A percentile compares a stretch with the other conserved stretches of the same genome.
Conservation (phyloP, 1,140 invertebrate species). For the Lordiphosa mommai region DNA sequence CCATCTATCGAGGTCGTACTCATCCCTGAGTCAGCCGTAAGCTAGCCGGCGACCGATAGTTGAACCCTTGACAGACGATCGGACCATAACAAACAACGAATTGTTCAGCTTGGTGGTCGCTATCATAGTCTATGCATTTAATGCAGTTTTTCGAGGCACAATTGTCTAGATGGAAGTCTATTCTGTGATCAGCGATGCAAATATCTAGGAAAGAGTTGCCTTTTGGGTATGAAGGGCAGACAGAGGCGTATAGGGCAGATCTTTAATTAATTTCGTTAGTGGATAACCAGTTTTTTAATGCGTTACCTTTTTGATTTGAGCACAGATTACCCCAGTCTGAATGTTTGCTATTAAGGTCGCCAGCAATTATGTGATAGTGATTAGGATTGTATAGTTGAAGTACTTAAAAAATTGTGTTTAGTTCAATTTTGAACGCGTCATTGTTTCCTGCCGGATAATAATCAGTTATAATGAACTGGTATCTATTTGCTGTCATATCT, state of each 20-base stretch:
- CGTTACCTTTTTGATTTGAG: neutral
- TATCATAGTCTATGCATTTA: neutral
- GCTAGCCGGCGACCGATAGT: too few species aligned
- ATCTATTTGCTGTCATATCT: too few species aligned
- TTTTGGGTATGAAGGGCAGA: neutral
- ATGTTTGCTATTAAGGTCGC: neutral
- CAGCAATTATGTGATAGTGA: neutral
- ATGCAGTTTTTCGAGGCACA: neutral
- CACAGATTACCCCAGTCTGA: neutral
- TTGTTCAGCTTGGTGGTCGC: too few species aligned
- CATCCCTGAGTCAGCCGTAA: too few species aligned
- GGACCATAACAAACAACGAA: too few species aligned
- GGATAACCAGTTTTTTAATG: neutral
- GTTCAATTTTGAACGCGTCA: neutral
- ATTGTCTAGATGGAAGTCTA: neutral
- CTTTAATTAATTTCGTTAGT: neutral
- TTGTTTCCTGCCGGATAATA: neutral
- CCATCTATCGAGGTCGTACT: too few species aligned
- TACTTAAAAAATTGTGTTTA: neutral
- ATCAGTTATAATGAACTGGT: neutral
- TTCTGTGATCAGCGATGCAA: neutral
- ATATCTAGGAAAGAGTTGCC: neutral
- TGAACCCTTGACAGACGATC: too few species aligned
- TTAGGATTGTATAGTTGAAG: neutral
- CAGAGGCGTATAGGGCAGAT: neutral